Conservation (phyloP, 1,140 invertebrate genomes). For the Drosophila suzukii region DNA sequence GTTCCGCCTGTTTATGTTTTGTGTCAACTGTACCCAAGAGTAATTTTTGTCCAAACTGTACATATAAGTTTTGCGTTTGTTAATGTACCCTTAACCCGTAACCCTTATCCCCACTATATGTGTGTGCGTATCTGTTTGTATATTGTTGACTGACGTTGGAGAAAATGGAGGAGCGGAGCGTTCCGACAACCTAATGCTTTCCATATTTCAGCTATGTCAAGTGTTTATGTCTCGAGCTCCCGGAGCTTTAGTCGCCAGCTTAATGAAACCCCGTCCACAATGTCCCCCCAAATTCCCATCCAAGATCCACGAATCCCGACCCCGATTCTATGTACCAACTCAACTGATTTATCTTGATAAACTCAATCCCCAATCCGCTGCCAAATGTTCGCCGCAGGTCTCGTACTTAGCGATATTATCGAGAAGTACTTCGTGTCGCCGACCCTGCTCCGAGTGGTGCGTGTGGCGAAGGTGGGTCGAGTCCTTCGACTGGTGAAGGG, state of each 20-base stretch:
- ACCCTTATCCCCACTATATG: neutral
- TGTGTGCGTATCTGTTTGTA: slow-evolving; percentile 6
- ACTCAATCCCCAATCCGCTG: slow-evolving; percentile 15
- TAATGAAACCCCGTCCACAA: slow-evolving; percentile 4
- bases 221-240: slow-evolving; percentile 23
- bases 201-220: slow-evolving; percentile 70
- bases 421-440: slow-evolving; percentile 99
- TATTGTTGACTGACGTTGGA: slow-evolving; percentile 6
- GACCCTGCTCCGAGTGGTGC: slow-evolving; percentile 97
- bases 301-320: neutral
- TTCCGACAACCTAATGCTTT: slow-evolving; percentile 63
- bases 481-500: slow-evolving; percentile 98
- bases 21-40: slow-evolving; percentile 19
- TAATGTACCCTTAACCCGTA: slow-evolving; percentile 1
- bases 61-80: slow-evolving; percentile 14
- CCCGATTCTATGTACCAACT: slow-evolving; percentile 10
- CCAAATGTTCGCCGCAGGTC: slow-evolving; percentile 87
- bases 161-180: slow-evolving; percentile 35
- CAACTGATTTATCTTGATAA: slow-evolving; percentile 34
- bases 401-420: slow-evolving; percentile 97
- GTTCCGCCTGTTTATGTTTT: slow-evolving; percentile 23
- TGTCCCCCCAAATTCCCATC: neutral
- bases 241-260: slow-evolving; percentile 2
- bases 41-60: slow-evolving; percentile 24
- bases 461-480: slow-evolving; percentile 98